Evolutionary conservation across 2,888 invertebrate species (phyloP).

Genomic region (Ischnura elegans): DNA sequence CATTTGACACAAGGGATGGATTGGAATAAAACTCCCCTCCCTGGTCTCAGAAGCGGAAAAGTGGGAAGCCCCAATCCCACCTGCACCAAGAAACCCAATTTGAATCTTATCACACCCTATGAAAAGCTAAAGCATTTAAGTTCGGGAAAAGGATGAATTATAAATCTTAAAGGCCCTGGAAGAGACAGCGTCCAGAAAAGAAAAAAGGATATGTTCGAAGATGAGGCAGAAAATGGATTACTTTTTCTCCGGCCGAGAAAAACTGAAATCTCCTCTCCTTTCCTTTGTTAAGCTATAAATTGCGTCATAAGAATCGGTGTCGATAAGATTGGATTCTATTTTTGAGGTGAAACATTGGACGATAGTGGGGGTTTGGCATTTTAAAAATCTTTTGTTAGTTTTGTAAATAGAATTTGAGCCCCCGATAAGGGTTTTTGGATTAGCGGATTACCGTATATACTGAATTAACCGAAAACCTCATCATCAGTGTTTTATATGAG

Average conservation of each 20-base stretch:
- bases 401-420: no score
- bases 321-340: background rate
- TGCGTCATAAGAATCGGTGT: background rate
- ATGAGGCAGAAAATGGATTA: background rate
- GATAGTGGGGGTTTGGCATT: no score
- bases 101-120: background rate
- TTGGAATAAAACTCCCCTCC: background rate
- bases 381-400: no score
- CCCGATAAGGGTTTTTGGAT: no score
- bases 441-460: no score
- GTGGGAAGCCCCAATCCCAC: background rate
- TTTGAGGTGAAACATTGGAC: background rate
- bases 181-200: background rate
- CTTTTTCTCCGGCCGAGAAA: background rate
- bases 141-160: background rate
- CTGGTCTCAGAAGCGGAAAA: background rate
- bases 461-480: no score
- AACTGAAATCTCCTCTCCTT: background rate
- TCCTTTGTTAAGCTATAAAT: background rate
- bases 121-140: slow-evolving; percentile 7
- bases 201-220: background rate
- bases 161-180: background rate
- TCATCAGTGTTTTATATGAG: no score
- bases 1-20: background rate
- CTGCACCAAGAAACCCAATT: background rate